These are phyloP conservation scores for Eupithecia insigniata DNA, from an alignment of 2,888 invertebrate species.

Conservation along the genomic window DNA sequence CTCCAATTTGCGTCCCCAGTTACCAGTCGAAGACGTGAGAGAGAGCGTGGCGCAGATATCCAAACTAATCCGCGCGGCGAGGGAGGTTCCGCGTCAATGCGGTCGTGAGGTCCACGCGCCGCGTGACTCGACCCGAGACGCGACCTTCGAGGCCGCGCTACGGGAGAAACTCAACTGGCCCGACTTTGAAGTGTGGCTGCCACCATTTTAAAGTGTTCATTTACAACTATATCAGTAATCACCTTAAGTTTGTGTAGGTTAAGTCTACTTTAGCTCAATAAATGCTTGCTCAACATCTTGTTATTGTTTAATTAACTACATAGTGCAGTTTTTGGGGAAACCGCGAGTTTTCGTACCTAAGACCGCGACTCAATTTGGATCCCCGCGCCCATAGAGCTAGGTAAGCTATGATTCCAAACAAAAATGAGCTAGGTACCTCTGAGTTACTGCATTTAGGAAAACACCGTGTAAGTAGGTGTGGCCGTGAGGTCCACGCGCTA, in stretches of 20 bases:
- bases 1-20: conserved; percentile 45
- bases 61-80: conserved; percentile 70
- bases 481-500: conserved; percentile 64
- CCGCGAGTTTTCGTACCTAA: too few species aligned
- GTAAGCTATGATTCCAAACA: too few species aligned
- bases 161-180: conserved; percentile 83
- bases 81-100: conserved; percentile 71
- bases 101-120: conserved; percentile 66
- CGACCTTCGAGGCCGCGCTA: conserved; percentile 73
- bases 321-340: too few species aligned
- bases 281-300: conserved; percentile 47
- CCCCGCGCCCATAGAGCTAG: too few species aligned
- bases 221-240: conserved; percentile 24
- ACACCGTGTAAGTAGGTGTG: too few species aligned
- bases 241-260: conserved; percentile 24
- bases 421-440: too few species aligned
- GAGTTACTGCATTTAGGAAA: too few species aligned
- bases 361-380: too few species aligned
- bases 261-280: conserved; percentile 49
- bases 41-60: conserved; percentile 78
- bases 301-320: neutral
- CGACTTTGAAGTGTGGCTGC: conserved; percentile 83
- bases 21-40: conserved; percentile 73
- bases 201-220: conserved; percentile 76
- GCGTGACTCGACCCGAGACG: conserved; percentile 77